phyloP scores from a whole-genome alignment of 2,797 vertebrate genomes.

The Anguilla pacifica region DNA sequence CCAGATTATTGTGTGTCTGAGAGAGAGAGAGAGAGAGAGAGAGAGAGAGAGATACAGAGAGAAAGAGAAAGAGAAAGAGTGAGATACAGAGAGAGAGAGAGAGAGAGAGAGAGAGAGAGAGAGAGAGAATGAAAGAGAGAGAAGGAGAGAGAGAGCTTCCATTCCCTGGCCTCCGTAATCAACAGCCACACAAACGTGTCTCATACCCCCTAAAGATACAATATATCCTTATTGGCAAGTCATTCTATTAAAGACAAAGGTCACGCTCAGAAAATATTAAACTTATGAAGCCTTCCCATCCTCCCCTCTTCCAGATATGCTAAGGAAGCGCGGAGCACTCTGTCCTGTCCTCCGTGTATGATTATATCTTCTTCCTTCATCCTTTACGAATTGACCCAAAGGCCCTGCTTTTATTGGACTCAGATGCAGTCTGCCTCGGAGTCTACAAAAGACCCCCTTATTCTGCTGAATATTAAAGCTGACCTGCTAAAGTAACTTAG shows the following conservation, averaged over 20 bases:
- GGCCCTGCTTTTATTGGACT: constrained; percentile 82
- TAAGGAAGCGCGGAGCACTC: constrained; percentile 80
- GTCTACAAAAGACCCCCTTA: constrained; percentile 84
- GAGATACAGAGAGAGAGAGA: no score
- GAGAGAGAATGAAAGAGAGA: no score
- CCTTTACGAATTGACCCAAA: constrained; percentile 76
- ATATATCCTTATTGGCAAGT: constrained; percentile 79
- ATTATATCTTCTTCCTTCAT: constrained; percentile 83
- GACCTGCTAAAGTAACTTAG: constrained; percentile 60
- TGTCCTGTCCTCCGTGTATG: constrained; percentile 81
- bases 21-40: constrained; percentile 31
- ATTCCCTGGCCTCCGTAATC: constrained; percentile 59
- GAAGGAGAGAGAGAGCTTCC: constrained; percentile 35
- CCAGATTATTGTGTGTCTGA: constrained; percentile 63
- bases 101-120: constrained; percentile 39
- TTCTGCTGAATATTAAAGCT: constrained; percentile 78
- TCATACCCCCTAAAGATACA: constrained; percentile 81
- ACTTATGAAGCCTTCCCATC: constrained; percentile 76
- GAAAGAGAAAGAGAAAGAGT: no score
- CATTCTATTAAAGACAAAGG: constrained; percentile 86
- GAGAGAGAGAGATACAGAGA: no score
- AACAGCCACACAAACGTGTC: constrained; percentile 63
- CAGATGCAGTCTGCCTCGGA: constrained; percentile 79
- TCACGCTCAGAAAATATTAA: constrained; percentile 82
- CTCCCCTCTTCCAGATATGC: constrained; percentile 74